Base-by-base conservation (phyloP, 1,140 invertebrate genomes). In the Ips nitidus region DNA sequence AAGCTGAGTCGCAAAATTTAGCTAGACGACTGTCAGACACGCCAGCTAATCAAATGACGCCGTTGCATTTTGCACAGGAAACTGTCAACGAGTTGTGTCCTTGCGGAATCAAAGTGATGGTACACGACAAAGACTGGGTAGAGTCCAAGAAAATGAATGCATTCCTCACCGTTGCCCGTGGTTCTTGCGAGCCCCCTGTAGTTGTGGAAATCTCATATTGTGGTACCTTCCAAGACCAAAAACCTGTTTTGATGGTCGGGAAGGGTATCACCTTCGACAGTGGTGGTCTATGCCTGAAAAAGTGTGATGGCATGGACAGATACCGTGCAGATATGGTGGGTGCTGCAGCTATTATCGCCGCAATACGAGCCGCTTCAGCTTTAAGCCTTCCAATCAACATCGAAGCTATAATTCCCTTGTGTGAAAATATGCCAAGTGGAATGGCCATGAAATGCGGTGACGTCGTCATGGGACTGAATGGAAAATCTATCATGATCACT, bases 1-100 rank as follows among this genome's bases (percentile, higher is more conserved):
- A 89, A 75, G 90, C 89, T 0, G 83, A 88, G 47, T 89, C 88
- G 2, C 93, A 95, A 79, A 94, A 94, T 80, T 87, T 92, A 81
- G 90, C 91, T 7, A 83, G 92, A 5, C 83, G 82, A 67, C 81
- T 94, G 1, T 86, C 86, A 50, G 92, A 94, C 75, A 90, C 87
- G 63, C 92, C 93, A 2, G 88, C 91, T 0, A 22, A 22, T 22
- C 22, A 22, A 22, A 22, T 22, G 22, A 22, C 22, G 22, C 22
- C 22, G 22, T 86, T 88, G 1, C 87, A 87, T 72, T 90, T 94
- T 77, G 86, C 88, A 7, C 81, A 92, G 75, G 84, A 85, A 74
- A 80, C 84, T 3, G 83, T 84, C 8, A 83, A 85, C 71, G 80
- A 82, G 2, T 65, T 85, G 53, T 22, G 22, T 22, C 22, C 22